Conservation (phyloP, 2,888 invertebrate genomes). For the Pammene fasciana region DNA sequence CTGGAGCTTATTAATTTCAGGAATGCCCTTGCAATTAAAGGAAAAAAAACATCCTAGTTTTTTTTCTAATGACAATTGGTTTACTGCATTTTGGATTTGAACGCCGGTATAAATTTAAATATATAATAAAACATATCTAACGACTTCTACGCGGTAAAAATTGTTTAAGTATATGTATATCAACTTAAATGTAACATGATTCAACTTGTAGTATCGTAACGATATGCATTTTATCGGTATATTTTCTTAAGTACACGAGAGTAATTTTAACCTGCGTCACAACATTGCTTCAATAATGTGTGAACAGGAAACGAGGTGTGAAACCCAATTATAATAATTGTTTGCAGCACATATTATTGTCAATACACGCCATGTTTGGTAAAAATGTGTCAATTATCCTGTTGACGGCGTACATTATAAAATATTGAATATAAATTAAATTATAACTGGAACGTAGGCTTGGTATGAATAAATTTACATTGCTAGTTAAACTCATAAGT, state of each 20-base stretch:
- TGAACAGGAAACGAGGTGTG: conserved; percentile 27
- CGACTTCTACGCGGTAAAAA: too few species aligned
- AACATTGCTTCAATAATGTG: conserved; percentile 1
- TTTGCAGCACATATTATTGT: background rate
- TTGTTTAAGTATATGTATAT: too few species aligned
- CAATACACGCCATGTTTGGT: conserved; percentile 16
- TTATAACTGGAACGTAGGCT: background rate
- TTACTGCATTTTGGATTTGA: too few species aligned
- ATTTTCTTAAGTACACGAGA: background rate
- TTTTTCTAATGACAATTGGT: too few species aligned
- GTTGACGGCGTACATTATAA: background rate
- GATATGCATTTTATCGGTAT: background rate
- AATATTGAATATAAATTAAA: conserved; percentile 19
- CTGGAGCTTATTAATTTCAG: too few species aligned
- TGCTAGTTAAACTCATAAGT: too few species aligned
- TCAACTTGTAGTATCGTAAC: background rate
- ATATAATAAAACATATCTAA: too few species aligned
- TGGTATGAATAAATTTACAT: background rate
- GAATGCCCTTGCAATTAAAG: too few species aligned
- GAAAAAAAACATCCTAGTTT: too few species aligned
- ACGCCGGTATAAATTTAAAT: too few species aligned
- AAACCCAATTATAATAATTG: conserved; percentile 27
- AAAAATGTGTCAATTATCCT: conserved; percentile 23
- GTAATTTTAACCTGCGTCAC: background rate
- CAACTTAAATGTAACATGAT: too few species aligned